A percentile compares a stretch with the other conserved stretches of the same genome.
Evolutionary conservation across 2,113 vertebrate genomes (phyloP).

Genomic region (Mustela nigripes): DNA sequence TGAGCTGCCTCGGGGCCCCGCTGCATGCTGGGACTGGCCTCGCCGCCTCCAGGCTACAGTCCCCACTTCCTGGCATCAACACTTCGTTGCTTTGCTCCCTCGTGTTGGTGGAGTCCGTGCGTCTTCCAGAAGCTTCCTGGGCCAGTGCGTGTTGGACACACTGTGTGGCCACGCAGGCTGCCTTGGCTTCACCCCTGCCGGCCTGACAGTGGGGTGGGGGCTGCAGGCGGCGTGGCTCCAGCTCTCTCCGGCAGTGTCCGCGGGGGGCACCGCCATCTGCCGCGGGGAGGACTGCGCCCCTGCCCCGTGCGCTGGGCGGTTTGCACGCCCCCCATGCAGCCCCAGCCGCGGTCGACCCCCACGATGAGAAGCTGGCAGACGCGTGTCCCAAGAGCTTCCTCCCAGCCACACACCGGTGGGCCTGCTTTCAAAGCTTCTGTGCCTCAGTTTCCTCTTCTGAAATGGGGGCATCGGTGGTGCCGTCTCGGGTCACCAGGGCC

Average conservation of each 20-base stretch:
- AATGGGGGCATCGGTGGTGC: neutral
- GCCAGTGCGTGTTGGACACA: neutral
- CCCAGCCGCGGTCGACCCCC: neutral
- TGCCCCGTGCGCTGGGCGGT: neutral
- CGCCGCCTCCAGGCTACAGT: neutral
- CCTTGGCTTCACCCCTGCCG: neutral
- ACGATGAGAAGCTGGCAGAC: neutral
- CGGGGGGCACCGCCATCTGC: neutral
- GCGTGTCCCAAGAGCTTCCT: neutral
- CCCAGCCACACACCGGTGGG: fast-evolving
- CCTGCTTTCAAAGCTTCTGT: neutral
- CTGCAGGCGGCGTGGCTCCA: neutral
- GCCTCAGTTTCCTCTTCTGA: neutral
- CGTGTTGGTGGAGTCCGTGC: neutral
- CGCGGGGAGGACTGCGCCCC: neutral
- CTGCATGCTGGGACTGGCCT: neutral
- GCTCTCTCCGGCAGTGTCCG: neutral
- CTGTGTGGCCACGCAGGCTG: neutral
- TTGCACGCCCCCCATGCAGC: neutral
- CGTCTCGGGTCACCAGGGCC: neutral
- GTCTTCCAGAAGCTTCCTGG: neutral
- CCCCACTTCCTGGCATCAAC: fast-evolving
- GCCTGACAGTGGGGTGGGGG: neutral
- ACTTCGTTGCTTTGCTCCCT: neutral
- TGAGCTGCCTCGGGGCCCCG: neutral